Evolutionary conservation across 2,113 vertebrate species (phyloP), one percentile per base, ranked within the genome.

Genomic region (Peromyscus polionotus): DNA sequence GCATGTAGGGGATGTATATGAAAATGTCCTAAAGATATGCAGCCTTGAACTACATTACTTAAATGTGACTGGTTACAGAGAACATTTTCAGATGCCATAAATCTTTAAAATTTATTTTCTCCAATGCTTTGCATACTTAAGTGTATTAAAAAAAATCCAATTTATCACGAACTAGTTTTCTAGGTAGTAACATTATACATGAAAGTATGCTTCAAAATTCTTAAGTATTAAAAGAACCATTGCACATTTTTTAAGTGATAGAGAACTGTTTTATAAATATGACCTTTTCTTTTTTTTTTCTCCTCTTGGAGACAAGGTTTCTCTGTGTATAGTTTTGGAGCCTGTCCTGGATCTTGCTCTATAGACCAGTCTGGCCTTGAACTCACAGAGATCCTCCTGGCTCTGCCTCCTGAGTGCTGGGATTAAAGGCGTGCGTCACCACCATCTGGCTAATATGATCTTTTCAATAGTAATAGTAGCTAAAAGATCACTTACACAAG

Each of bases 391-490:
- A 51, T 51, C 51, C 10, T 1, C 51, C 51, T 51, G 51, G 51
- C 51, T 51, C 51, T 51, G 51, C 51, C 10, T 51, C 51, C 51
- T 51, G 51, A 51, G 10, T 51, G 51, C 51, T 51, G 51, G 51
- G 51, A 51, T 51, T 51, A 51, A 51, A 51, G 51, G 51, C 51
- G 51, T 51, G 51, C 10, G 9, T 8, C 51, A 51, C 10, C 10
- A 7, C 51, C 51, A 11, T 11, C 51, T 51, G 51, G 51, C 51
- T 51, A 51, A 51, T 51, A 51, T 51, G 51, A 51, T 87, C 16
- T 54, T 14, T 94, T 61, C 73, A 95, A 92, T 17, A 88, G 28
- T 65, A 92, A 90, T 1, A 96, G 95, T 31, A 95, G 24, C 31
- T 86, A 88, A 96, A 68, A 45, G 24, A 75, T 79, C 20, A 76